These are phyloP conservation scores for Zoroaster sp. DNA, from an alignment of 53 echinoderm and acorn worm species.

Conservation along the genomic window DNA sequence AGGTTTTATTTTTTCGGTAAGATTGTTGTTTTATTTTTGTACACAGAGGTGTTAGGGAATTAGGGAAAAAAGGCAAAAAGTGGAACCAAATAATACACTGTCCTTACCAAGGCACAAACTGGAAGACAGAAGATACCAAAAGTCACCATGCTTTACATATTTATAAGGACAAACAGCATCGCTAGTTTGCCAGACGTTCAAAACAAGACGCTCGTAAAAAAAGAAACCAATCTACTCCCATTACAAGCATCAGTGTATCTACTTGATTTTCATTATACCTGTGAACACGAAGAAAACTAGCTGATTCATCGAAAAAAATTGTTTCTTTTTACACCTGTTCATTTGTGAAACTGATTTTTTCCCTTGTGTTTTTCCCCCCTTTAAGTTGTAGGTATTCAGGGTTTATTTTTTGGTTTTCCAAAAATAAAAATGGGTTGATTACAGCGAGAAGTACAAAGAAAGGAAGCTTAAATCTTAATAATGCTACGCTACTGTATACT, in stretches of 20 bases:
- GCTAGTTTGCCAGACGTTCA: neutral
- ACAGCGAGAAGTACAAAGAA: constrained; percentile 16
- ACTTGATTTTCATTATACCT: neutral
- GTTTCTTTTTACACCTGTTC: neutral
- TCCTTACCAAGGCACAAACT: constrained; percentile 54
- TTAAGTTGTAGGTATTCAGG: neutral
- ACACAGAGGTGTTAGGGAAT: no score
- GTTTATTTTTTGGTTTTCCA: neutral
- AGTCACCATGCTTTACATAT: constrained; percentile 28
- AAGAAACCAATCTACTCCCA: neutral
- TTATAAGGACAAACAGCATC: constrained; percentile 32
- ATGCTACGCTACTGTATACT: constrained; percentile 2
- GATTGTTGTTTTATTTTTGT: no score
- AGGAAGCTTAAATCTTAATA: neutral
- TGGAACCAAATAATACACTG: constrained; percentile 14
- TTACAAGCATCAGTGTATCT: neutral
- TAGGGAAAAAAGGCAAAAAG: neutral
- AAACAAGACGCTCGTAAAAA: neutral
- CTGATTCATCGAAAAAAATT: neutral
- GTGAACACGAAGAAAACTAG: neutral
- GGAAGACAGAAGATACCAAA: constrained; percentile 33
- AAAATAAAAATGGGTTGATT: constrained; percentile 2
- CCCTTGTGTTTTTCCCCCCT: neutral
- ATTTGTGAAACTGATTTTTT: constrained; percentile 22
- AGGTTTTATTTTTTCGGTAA: neutral